phyloP scores from a whole-genome alignment of 2,797 vertebrate genomes.

The Microctenopoma lineatum region DNA sequence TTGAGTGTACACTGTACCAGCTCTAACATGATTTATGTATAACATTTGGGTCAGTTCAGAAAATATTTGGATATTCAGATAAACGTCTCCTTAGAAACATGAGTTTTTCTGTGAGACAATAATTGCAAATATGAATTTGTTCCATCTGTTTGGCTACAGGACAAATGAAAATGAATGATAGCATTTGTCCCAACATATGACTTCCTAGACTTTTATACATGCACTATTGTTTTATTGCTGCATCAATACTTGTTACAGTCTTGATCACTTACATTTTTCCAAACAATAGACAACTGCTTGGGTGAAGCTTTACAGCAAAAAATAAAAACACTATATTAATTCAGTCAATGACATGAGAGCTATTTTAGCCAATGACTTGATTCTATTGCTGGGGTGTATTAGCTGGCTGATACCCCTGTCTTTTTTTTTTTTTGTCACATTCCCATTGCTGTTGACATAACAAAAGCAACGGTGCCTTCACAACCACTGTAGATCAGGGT shows the following conservation, averaged over 20 bases:
- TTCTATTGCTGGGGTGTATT: conserved; percentile 34
- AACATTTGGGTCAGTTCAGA: not conserved
- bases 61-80: not conserved
- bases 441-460: conserved; percentile 32
- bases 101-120: conserved; percentile 5
- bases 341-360: conserved; percentile 1
- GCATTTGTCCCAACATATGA: not conserved
- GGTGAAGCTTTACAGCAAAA: conserved; percentile 15
- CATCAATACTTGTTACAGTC: conserved; percentile 4
- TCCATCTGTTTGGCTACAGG: conserved; percentile 6
- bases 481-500: conserved; percentile 40
- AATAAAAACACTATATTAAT: not conserved
- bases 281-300: conserved; percentile 11
- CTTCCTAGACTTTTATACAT: not conserved
- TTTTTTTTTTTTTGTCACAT: conserved; percentile 21
- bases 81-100: not conserved
- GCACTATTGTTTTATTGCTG: conserved; percentile 3
- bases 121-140: not conserved
- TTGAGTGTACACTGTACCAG: not conserved
- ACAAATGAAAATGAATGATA: not conserved
- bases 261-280: conserved; percentile 12
- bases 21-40: not conserved
- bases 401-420: conserved; percentile 53
- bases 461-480: conserved; percentile 66
- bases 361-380: conserved; percentile 12